Base-by-base conservation (phyloP, 2,888 invertebrate species). In the Stenotaenia linearis region DNA sequence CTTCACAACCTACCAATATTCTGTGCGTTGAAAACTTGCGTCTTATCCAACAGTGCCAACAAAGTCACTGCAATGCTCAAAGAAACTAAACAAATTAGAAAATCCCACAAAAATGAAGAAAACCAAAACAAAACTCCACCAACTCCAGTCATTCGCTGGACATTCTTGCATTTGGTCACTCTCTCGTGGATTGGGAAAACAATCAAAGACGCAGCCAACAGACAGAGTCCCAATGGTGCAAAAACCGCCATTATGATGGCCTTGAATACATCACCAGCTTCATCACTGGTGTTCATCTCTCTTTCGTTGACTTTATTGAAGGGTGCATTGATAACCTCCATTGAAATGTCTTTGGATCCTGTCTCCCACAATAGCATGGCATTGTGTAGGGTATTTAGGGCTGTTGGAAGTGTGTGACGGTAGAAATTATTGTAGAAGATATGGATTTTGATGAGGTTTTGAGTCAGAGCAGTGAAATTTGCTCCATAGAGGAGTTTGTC, bases 271-370 rank as follows among this genome's bases (percentile, higher is more conserved):
- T 5, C 21, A 10, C 23, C 15, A 9, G 21, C 10, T 2, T 21
- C 25, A 1, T 1, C 12, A 3, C 15, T 4, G 23, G 10, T 23
- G 1, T 6, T 5, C 21, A 25, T 23, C 2, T 61, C n/a, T 0
- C 18, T 1, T 35, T 76, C 76, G 4, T 10, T 12, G 1, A 6
- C 37, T n/a, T 1, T 91, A 0, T 92, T 91, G 69, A 93, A 84
- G 0, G 94, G 94, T 82, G 90, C 87, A 84, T 94, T 94, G 40
- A 86, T 85, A 0, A 90, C 85, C 18, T 84, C 84, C 0, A 90
- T 87, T 0, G 84, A 84, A 2, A 88, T n/a, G n/a, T n/a, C n/a
- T n/a, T n/a, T n/a, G n/a, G n/a, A n/a, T n/a, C n/a, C n/a, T n/a
- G 84, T 82, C 0, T 86, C 85, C 28, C 82, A 82, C 82, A 87